Base-by-base conservation (phyloP, 2,888 invertebrate genomes). In the Harpalus rufipes region DNA sequence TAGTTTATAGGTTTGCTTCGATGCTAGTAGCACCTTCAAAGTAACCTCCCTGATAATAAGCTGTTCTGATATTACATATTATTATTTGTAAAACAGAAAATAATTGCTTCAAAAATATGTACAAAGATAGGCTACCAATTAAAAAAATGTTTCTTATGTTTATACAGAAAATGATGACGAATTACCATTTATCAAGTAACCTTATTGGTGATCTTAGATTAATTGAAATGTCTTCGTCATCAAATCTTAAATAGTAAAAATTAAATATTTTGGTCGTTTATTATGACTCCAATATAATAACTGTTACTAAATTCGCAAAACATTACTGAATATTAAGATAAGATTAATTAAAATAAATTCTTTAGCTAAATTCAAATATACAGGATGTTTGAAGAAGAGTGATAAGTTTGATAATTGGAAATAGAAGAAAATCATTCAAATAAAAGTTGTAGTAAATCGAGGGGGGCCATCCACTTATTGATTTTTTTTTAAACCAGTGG, bases 171-270 rank as follows among this genome's bases (percentile, higher is more conserved):
- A 4, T 51, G 44, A 51, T 51, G 44, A 51, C 44, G 44, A 51
- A 51, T 51, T 51, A 10, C 44, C 8, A 32, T 65, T 65, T 65
- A 65, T 65, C 65, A 65, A 25, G n/a, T 65, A 65, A 65, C 65
- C 65, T 51, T 65, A 65, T 65, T 21, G 7, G 65, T 65, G 65
- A 65, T 65, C 65, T 39, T 65, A 25, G 21, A 65, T 65, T 25
- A 65, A 25, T 32, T 65, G 65, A 1, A 25, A 0, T 25, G 6
- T 65, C 65, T 32, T 65, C 61, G 61, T 32, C 10, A 65, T n/a
- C n/a, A 59, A 59, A 59, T 59, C 2, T 59, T 16, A 16, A 16
- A 59, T 14, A 16, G 7, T 14, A 59, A 59, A 56, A 59, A 59
- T 16, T 59, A 59, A 59, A 59, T 59, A 59, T 59, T 59, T 12